These are phyloP conservation scores for Spinus pinus DNA, from an alignment of 2,797 vertebrate genomes.

Conservation along the genomic window DNA sequence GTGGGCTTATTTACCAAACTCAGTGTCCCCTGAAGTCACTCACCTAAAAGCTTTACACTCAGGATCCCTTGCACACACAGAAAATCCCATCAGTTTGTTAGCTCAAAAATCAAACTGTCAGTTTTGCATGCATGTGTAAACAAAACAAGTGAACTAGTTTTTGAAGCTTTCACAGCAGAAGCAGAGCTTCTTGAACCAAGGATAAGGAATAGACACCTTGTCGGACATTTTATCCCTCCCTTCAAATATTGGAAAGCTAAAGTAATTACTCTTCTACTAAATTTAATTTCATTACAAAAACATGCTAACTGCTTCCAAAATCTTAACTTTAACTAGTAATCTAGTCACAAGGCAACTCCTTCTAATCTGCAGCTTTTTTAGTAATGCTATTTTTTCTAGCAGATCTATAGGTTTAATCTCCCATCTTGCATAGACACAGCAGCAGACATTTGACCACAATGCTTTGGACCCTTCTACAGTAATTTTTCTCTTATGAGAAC, in stretches of 20 bases:
- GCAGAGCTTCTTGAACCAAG: neutral
- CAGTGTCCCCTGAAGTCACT: neutral
- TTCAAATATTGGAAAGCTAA: neutral
- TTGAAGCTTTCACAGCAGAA: neutral
- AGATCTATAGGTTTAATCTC: neutral
- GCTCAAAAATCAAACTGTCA: neutral
- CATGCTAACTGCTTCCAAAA: neutral
- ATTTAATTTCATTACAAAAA: neutral
- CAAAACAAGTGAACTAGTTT: neutral
- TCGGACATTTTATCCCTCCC: neutral
- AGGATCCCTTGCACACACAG: neutral
- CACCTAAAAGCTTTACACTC: neutral
- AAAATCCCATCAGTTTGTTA: neutral
- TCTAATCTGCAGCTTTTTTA: neutral
- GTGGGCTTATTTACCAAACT: neutral
- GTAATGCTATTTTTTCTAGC: neutral
- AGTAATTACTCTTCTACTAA: neutral
- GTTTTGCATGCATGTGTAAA: neutral
- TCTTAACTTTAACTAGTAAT: neutral
- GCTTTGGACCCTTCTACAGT: neutral
- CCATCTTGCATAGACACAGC: neutral
- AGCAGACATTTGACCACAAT: neutral
- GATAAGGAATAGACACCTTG: neutral
- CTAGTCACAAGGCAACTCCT: neutral
- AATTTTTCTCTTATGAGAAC: neutral